Percentiles rank a stretch among this genome's conserved stretches.
Evolutionary conservation across 2,888 invertebrate species (phyloP).

Genomic region (Scelioninae gen. 2): DNA sequence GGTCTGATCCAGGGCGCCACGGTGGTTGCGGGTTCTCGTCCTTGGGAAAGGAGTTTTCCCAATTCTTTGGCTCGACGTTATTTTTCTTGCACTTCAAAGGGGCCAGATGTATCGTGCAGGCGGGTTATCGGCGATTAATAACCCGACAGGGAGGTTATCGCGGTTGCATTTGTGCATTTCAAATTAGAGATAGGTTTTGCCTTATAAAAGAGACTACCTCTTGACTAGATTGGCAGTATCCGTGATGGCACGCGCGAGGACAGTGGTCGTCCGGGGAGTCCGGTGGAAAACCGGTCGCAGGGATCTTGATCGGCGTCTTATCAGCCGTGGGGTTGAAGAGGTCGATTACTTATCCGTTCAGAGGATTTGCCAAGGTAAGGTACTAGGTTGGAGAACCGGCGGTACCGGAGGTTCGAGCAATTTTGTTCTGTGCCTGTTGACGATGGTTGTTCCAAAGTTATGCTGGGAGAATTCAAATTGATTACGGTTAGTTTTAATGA

Average conservation of each 20-base stretch:
- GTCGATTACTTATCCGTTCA: conserved; percentile 13
- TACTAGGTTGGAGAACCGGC: not conserved
- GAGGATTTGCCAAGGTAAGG: conserved; percentile 62
- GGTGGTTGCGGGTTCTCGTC: too few relatives aligned
- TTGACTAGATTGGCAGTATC: conserved; percentile 64
- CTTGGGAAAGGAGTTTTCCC: not conserved
- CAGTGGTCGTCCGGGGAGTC: conserved; percentile 66
- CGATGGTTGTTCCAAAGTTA: too few relatives aligned
- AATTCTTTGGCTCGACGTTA: conserved; percentile 10
- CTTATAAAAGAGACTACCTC: conserved; percentile 69
- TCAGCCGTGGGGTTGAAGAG: not conserved
- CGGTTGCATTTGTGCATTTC: conserved; percentile 61
- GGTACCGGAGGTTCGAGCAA: not conserved
- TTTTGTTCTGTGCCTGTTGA: too few relatives aligned
- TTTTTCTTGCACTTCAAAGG: conserved; percentile 25
- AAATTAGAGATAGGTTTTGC: conserved; percentile 63
- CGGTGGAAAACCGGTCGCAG: conserved; percentile 10
- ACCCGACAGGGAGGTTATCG: conserved; percentile 67
- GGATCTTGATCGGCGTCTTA: conserved; percentile 12
- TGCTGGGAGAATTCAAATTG: too few relatives aligned
- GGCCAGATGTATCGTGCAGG: conserved; percentile 62
- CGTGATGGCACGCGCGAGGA: conserved; percentile 65
- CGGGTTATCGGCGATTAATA: conserved; percentile 69
- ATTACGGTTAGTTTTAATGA: too few relatives aligned
- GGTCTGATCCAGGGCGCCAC: too few relatives aligned